Percentiles rank a stretch among this genome's conserved stretches.
Evolutionary conservation across 64 coral and sea anemone species (phyloP).

Genomic region (Pocillopora damicornis): DNA sequence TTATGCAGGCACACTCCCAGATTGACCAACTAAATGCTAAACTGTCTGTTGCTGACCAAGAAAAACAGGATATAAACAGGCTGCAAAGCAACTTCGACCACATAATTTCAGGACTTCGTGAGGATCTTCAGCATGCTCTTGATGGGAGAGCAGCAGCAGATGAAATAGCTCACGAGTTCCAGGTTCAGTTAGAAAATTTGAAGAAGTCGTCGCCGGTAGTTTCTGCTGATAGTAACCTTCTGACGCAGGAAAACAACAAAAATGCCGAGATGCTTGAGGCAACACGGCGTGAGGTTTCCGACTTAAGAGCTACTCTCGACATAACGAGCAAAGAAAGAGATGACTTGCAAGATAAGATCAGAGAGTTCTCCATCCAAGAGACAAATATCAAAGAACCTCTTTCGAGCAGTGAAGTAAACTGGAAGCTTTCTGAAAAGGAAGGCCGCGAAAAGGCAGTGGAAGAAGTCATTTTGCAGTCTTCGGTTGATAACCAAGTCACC

Average conservation of each 20-base stretch:
- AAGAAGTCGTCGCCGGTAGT: not conserved
- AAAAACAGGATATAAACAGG: conserved; percentile 58
- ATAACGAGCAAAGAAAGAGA: conserved; percentile 11
- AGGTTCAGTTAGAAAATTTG: conserved; percentile 59
- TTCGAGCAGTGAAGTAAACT: not conserved
- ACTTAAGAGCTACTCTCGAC: conserved; percentile 7
- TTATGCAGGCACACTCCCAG: conserved; percentile 4
- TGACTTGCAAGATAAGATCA: conserved; percentile 7
- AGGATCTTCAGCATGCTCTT: conserved; percentile 77
- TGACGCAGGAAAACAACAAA: not conserved
- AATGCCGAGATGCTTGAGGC: conserved; percentile 16
- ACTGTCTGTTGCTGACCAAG: conserved; percentile 30
- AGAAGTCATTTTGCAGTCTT: conserved; percentile 19
- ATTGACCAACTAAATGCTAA: conserved; percentile 36
- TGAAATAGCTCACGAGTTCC: conserved; percentile 81
- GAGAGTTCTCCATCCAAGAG: not conserved
- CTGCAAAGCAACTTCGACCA: conserved; percentile 79
- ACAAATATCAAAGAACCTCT: not conserved
- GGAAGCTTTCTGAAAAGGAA: not conserved
- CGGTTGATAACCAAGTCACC: not conserved
- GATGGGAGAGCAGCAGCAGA: conserved; percentile 68
- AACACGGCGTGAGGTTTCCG: conserved; percentile 11
- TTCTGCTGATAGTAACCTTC: not conserved
- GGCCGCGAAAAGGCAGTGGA: not conserved
- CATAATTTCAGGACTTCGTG: conserved; percentile 86